Conservation (phyloP, 2,888 invertebrate genomes). For the Nycteola revayana region DNA sequence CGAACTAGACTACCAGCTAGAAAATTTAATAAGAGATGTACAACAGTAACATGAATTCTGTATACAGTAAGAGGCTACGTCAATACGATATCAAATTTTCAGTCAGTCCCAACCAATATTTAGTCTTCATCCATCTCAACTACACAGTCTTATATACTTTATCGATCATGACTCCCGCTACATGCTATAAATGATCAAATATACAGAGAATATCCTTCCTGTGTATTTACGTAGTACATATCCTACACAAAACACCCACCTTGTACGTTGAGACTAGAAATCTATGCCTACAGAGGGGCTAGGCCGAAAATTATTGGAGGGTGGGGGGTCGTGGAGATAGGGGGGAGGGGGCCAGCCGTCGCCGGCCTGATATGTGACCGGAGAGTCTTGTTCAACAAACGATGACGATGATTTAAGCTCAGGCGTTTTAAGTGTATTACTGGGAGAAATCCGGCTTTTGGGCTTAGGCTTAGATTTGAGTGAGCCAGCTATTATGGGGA, state of each 20-base stretch:
- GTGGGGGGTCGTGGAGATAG: constrained; percentile 20
- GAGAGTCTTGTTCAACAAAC: constrained; percentile 82
- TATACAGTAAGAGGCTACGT: no score
- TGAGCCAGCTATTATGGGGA: constrained; percentile 68
- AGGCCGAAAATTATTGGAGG: constrained; percentile 71
- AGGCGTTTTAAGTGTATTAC: constrained; percentile 81
- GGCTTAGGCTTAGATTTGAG: constrained; percentile 75
- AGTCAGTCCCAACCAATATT: no score
- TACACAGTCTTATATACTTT: constrained; percentile 11
- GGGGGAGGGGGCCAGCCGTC: constrained; percentile 47
- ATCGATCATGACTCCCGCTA: constrained; percentile 24
- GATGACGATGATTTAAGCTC: constrained; percentile 82
- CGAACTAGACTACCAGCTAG: no score
- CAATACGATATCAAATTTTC: no score
- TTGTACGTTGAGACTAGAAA: constrained; percentile 69
- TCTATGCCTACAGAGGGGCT: constrained; percentile 69
- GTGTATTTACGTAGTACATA: constrained; percentile 54
- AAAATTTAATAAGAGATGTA: no score
- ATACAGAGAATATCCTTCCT: constrained; percentile 22
- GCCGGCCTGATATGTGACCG: constrained; percentile 79
- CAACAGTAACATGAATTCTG: no score
- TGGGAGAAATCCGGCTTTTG: constrained; percentile 77
- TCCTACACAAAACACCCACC: constrained; percentile 60
- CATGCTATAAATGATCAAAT: constrained; percentile 40
- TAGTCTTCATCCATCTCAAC: no score